phyloP scores from a whole-genome alignment of 2,797 vertebrate genomes.

The Sardinella longiceps region DNA sequence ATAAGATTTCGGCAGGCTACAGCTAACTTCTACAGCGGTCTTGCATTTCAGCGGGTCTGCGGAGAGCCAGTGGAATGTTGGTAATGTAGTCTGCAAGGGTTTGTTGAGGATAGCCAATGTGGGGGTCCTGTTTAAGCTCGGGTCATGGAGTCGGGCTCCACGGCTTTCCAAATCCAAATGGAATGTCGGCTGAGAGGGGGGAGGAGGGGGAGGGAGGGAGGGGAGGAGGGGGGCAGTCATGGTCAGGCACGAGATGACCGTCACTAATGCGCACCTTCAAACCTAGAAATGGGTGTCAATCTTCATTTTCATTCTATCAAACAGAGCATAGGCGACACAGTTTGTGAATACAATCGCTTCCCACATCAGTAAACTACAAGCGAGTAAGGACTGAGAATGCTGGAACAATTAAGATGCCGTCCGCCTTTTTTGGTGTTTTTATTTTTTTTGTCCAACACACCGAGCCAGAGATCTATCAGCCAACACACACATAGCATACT shows the following conservation, averaged over 20 bases:
- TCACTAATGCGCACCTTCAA: not conserved
- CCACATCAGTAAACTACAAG: not conserved
- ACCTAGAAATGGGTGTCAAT: not conserved
- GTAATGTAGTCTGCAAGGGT: not conserved
- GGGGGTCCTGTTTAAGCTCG: not conserved
- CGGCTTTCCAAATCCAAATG: constrained; percentile 34
- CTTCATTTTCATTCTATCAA: not conserved
- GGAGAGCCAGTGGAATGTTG: not conserved
- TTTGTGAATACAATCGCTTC: not conserved
- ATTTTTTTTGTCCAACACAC: too few relatives aligned
- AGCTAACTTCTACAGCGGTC: not conserved
- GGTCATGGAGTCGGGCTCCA: not conserved
- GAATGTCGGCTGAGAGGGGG: constrained; percentile 37
- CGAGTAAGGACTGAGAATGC: not conserved
- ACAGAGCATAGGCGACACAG: not conserved
- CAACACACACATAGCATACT: not conserved
- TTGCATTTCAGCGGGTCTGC: not conserved
- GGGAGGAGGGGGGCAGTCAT: constrained; percentile 26
- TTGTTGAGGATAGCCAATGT: not conserved
- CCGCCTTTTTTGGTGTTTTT: not conserved
- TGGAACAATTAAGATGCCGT: not conserved
- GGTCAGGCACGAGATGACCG: constrained; percentile 1
- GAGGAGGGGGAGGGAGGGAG: too few relatives aligned
- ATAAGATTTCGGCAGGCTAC: too few relatives aligned
- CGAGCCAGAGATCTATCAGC: too few relatives aligned